phyloP scores from a whole-genome alignment of 2,797 vertebrate species.

The Megalops cyprinoides region DNA sequence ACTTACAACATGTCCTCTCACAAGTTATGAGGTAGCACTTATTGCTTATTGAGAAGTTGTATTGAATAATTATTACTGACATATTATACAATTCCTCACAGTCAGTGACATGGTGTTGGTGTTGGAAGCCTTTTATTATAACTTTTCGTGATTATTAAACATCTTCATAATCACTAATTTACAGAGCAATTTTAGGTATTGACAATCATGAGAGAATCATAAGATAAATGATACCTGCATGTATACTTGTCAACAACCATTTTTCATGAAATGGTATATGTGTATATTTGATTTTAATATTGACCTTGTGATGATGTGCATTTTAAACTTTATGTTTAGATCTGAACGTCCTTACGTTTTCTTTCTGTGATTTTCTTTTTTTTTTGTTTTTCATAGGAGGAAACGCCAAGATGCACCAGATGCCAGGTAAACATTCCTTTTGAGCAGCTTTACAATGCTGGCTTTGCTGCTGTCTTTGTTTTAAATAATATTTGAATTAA shows the following conservation, averaged over 20 bases:
- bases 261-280: not conserved
- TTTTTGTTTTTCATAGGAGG: constrained; percentile 24
- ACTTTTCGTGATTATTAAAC: not conserved
- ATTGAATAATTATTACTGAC: not conserved
- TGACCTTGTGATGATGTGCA: not conserved
- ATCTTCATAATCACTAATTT: constrained; percentile 9
- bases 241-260: not conserved
- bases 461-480: too few relatives aligned
- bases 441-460: too few relatives aligned
- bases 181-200: not conserved
- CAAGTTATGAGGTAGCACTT: constrained; percentile 60
- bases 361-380: not conserved
- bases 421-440: constrained; percentile 53
- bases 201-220: constrained; percentile 4
- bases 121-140: too few relatives aligned
- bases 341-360: not conserved
- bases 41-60: not conserved
- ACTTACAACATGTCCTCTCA: constrained; percentile 68
- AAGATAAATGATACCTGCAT: too few relatives aligned
- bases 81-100: not conserved
- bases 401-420: not conserved
- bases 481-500: not conserved
- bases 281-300: not conserved
- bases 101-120: not conserved
- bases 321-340: not conserved